Evolutionary conservation across 2,113 vertebrate species (phyloP).

Genomic region (Anseranas semipalmata): DNA sequence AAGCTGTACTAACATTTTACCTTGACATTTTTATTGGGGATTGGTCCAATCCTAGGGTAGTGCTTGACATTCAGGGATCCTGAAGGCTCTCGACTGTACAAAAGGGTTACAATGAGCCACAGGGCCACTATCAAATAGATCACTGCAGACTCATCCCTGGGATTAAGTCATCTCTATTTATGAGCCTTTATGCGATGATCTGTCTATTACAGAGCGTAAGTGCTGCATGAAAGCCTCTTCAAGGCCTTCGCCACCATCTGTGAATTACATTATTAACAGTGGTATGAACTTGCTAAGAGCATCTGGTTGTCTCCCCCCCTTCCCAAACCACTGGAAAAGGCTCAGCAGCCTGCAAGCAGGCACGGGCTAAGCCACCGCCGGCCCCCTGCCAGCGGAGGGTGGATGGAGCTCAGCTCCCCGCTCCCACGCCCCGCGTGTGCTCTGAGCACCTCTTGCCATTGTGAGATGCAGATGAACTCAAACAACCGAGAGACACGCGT

Average conservation of each 20-base stretch:
- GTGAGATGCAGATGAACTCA: neutral
- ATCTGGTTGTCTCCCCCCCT: slow-evolving; percentile 61
- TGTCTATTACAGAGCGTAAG: slow-evolving; percentile 36
- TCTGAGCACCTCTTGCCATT: neutral
- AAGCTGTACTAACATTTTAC: neutral
- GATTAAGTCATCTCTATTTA: slow-evolving; percentile 66
- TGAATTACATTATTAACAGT: slow-evolving; percentile 65
- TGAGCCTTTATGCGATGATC: slow-evolving; percentile 43
- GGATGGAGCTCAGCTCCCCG: neutral
- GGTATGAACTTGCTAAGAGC: slow-evolving; percentile 64
- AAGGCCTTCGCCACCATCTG: slow-evolving; percentile 60
- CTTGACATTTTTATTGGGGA: neutral
- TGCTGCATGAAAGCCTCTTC: slow-evolving; percentile 64
- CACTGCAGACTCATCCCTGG: slow-evolving; percentile 31
- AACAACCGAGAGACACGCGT: accelerated
- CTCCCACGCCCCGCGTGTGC: neutral
- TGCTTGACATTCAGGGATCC: neutral
- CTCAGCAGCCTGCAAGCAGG: neutral
- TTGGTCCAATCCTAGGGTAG: neutral
- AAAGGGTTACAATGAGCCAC: neutral
- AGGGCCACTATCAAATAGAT: slow-evolving; percentile 2
- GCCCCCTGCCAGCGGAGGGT: neutral
- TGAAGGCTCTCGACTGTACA: neutral
- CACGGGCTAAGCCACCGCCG: neutral
- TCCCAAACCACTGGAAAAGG: slow-evolving; percentile 37